A percentile compares a stretch with the other conserved stretches of the same genome.
phyloP scores from a whole-genome alignment of 2,797 vertebrate species.

The Lepus oiostolus region DNA sequence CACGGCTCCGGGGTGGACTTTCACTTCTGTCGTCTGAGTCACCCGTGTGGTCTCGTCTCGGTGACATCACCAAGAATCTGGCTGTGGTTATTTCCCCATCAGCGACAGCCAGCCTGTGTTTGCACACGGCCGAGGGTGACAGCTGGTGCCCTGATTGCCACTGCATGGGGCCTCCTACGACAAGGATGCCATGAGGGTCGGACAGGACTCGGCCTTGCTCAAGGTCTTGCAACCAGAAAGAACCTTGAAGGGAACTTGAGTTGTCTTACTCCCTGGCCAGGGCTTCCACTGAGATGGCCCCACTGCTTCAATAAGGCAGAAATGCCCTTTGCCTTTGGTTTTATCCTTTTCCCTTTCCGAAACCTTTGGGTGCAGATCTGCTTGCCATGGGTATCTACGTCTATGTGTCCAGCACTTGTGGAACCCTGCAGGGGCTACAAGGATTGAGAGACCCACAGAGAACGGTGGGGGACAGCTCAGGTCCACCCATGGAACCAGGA shows the following conservation, averaged over 20 bases:
- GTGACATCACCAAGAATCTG: slow-evolving; percentile 57
- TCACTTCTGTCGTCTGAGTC: slow-evolving; percentile 54
- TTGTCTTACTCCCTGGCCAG: background rate
- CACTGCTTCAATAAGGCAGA: background rate
- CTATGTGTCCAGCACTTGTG: background rate
- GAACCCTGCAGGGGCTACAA: background rate
- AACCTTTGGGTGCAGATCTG: background rate
- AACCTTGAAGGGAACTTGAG: background rate
- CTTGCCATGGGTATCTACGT: background rate
- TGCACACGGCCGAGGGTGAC: background rate
- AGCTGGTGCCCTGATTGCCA: background rate
- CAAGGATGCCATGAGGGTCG: background rate
- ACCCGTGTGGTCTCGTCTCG: background rate
- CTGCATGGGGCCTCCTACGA: background rate
- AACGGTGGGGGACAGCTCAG: background rate
- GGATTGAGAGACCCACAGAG: background rate
- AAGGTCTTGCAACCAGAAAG: background rate
- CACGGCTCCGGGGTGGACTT: slow-evolving; percentile 57
- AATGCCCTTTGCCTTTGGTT: background rate
- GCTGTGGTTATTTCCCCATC: slow-evolving; percentile 51
- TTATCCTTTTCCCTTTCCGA: background rate
- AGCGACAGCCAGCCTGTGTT: background rate
- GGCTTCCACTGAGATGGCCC: background rate
- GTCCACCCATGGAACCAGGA: background rate
- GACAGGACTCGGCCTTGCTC: background rate